phyloP scores from a whole-genome alignment of 2,797 vertebrate species.

The Mus spretus region DNA sequence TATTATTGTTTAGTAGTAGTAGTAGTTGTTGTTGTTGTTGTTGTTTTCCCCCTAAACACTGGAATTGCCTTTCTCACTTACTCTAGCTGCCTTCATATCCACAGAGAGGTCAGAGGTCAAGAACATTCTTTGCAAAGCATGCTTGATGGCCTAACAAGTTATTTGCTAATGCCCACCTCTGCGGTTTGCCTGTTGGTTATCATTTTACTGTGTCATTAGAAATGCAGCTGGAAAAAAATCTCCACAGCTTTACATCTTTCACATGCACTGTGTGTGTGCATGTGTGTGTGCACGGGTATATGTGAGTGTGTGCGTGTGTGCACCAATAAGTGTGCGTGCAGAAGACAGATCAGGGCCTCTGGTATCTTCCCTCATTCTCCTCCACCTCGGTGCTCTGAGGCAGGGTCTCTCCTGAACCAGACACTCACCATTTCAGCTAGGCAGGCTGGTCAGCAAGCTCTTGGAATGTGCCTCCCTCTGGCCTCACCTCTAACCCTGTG shows the following conservation, averaged over 20 bases:
- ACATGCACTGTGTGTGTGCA: neutral
- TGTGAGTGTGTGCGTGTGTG: neutral
- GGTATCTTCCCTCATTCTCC: neutral
- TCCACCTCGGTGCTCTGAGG: neutral
- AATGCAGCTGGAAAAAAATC: constrained; percentile 34
- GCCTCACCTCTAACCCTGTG: too few species aligned
- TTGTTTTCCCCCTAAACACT: neutral
- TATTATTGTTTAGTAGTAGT: neutral
- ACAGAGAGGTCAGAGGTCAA: neutral
- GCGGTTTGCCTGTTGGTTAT: neutral
- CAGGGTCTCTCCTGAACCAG: neutral
- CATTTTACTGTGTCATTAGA: neutral
- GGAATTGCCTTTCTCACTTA: neutral
- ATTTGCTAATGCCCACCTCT: neutral
- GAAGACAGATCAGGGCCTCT: neutral
- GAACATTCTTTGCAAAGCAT: constrained; percentile 19
- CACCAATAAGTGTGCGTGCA: neutral
- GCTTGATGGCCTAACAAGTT: neutral
- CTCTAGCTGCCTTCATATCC: neutral
- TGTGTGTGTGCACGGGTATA: too few species aligned
- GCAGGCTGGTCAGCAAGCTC: neutral
- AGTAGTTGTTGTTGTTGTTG: neutral
- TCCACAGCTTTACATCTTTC: neutral
- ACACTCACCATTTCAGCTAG: neutral
- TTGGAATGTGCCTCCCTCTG: neutral